Base-by-base conservation (phyloP, 2,888 invertebrate genomes). In the Schizotus pectinicornis region DNA sequence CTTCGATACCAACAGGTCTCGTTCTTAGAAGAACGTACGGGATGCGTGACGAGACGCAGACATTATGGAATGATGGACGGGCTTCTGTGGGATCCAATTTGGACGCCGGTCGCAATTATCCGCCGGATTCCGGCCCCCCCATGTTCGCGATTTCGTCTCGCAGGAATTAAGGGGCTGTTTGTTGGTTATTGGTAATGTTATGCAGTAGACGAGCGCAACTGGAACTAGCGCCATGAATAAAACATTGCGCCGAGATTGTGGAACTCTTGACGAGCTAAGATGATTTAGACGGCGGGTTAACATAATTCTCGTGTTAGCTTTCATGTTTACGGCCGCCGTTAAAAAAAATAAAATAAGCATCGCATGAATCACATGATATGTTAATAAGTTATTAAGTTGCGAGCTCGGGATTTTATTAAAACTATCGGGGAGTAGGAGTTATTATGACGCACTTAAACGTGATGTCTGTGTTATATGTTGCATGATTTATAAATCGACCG, bases 1-100 rank as follows among this genome's bases (percentile, higher is more conserved):
- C 74, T 74, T 74, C 64, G 64, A 51, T 62, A 65, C 67, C 60
- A 59, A 65, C 63, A 56, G 58, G 60, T 36, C 13, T 5, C 13
- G 42, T 59, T 59, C 58, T 56, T 49, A 34, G 59, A 62, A 59
- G 41, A 53, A 46, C 35, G 34, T 31, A 55, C 54, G 36, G 32
- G 45, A 12, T 46, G 46, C 45, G 57, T 51, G 58, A 62, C 58
- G 58, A 64, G 63, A 56, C 50, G 55, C 56, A 67, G 64, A 64
- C 63, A 61, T 59, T 64, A 64, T 63, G 67, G 65, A 67, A 65
- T 65, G 65, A 60, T 61, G 61, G 45, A 59, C 58, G 54, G 22
- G 50, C 47, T 54, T 67, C 57, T 61, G 61, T 62, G 59, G 59
- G 60, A 65, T 62, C 56, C 59, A 56, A 54, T 63, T 61, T 56